Evolutionary conservation across 2,888 invertebrate genomes (phyloP).

Genomic region (Linnaemya vulpina): DNA sequence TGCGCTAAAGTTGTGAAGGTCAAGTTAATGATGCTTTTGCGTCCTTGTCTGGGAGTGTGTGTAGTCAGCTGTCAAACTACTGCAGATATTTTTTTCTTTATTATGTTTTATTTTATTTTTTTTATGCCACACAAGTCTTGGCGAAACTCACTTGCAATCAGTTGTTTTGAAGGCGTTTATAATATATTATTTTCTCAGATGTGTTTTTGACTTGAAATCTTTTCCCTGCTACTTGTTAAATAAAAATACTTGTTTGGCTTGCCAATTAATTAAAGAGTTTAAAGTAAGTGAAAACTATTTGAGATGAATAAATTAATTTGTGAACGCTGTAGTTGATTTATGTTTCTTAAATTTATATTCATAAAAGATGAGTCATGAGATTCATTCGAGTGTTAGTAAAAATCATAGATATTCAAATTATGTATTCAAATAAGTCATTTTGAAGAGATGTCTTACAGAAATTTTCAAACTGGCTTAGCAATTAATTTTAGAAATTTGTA

Average conservation of each 20-base stretch:
- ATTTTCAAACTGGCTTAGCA: not conserved
- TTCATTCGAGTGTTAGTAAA: not conserved
- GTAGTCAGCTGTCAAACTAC: not conserved
- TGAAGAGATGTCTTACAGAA: not conserved
- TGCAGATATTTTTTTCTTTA: not conserved
- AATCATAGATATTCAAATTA: too few relatives aligned
- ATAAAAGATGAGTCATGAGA: not conserved
- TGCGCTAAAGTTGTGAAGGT: not conserved
- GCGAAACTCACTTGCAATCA: not conserved
- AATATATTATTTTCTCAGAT: not conserved
- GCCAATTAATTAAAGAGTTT: constrained; percentile 10
- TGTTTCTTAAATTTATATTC: not conserved
- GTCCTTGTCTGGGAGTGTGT: not conserved
- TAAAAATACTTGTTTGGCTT: not conserved
- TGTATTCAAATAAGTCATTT: not conserved
- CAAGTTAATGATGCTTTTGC: not conserved
- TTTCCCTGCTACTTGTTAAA: not conserved
- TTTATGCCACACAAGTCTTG: not conserved
- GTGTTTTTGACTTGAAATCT: constrained; percentile 3
- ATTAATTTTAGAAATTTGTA: not conserved
- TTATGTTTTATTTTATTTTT: too few relatives aligned
- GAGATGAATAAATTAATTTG: constrained; percentile 1
- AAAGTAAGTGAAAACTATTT: constrained; percentile 24
- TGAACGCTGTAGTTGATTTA: too few relatives aligned
- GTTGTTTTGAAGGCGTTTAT: not conserved